Evolutionary conservation across 2,797 vertebrate species (phyloP).

Genomic region (Mallotus villosus): DNA sequence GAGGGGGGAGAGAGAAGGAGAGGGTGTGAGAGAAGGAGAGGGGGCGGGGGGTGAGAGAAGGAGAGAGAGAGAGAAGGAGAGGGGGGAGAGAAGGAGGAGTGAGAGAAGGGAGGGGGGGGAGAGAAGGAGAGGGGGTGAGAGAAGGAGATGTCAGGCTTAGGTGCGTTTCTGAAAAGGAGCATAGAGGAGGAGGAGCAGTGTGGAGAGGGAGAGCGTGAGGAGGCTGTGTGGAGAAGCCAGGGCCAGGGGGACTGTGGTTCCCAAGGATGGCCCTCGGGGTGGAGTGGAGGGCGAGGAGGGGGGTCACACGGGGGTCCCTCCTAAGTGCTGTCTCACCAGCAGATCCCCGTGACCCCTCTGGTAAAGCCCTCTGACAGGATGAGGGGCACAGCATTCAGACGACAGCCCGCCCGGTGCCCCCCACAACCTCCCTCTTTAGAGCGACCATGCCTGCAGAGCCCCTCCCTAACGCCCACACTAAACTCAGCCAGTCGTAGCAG

Average conservation of each 20-base stretch:
- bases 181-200: background rate
- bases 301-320: conserved; percentile 16
- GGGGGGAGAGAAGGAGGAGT: too few relatives aligned
- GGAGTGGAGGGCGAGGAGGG: conserved; percentile 4
- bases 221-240: conserved; percentile 11
- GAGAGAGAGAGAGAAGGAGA: too few relatives aligned
- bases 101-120: too few relatives aligned
- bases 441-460: background rate
- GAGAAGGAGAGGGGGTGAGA: too few relatives aligned
- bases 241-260: conserved; percentile 21
- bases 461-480: background rate
- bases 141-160: background rate
- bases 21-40: too few relatives aligned
- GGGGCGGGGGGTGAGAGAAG: too few relatives aligned
- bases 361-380: conserved; percentile 9
- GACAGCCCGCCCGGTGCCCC: background rate
- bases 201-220: background rate
- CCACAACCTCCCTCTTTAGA: background rate
- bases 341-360: conserved; percentile 15
- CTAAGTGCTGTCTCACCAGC: conserved; percentile 17
- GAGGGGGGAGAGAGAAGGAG: too few relatives aligned
- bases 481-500: conserved; percentile 2
- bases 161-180: background rate
- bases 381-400: background rate
- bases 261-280: conserved; percentile 13